Evolutionary conservation across 2,888 invertebrate species (phyloP), one percentile per base, ranked within the genome.

Genomic region (Chymomyza amoena): DNA sequence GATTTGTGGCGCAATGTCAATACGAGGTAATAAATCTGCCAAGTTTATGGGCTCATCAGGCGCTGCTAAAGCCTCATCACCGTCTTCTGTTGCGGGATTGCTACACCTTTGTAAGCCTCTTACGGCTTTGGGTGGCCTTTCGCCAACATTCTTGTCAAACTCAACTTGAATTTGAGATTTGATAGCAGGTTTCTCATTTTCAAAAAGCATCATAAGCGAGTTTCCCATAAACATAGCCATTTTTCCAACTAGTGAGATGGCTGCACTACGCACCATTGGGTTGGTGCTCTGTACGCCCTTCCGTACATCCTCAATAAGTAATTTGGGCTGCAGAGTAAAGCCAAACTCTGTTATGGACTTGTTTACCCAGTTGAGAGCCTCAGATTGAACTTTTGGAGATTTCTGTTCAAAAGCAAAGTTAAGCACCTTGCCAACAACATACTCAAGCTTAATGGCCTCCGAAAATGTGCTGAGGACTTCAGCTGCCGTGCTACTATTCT

Each of bases 381-480:
- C 98, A 0, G 96, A 95, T 88, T 97, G 97, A 54, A 97, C 96
- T 92, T 97, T 97, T 0, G 98, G 98, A 89, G 96, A 98, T 92
- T 97, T 97, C 91, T 97, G 97, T 81, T 94, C 94, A 91, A 97
- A 96, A 0, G 97, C 96, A 89, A 94, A 95, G 2, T 94, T 93
- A 28, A 97, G 91, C 0, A 96, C 94, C 89, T 95, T 95, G 45
- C 93, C 93, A 1, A 96, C 93, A 0, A 97, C 94, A 75, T 94
- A 94, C 66, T 96, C 96, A 10, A 98, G 92, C 36, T 94, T 95
- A 5, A 95, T 95, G 0, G 95, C 95, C 85, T 97, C 97, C 0
- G 97, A 95, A 28, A 98, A 94, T 0, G 95, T 94, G 0, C 94
- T 94, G 4, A 97, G 93, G 0, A 96, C 94, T 69, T 91, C 91